phyloP scores from a whole-genome alignment of 2,888 invertebrate species.

The Caenorhabditis angaria region DNA sequence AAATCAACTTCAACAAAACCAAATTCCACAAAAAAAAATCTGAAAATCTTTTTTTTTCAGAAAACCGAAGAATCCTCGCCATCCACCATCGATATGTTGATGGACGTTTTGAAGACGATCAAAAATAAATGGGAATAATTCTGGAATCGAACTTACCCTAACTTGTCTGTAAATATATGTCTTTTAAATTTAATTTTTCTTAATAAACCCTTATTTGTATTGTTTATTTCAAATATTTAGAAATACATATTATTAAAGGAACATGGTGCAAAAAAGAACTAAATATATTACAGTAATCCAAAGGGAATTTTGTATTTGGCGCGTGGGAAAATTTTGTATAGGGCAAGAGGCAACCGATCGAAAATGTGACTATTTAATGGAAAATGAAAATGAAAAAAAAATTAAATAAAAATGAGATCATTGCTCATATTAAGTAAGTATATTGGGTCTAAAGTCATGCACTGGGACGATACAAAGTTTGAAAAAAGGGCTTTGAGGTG shows the following conservation, averaged over 20 bases:
- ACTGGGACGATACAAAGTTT: not conserved
- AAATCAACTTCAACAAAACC: too few species aligned
- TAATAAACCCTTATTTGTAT: too few species aligned
- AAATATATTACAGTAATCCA: too few species aligned
- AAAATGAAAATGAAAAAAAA: slow-evolving; percentile 19
- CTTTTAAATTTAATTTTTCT: too few species aligned
- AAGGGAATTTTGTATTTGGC: slow-evolving; percentile 22
- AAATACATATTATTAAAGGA: not conserved
- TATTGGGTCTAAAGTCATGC: not conserved
- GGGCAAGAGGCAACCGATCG: slow-evolving; percentile 11
- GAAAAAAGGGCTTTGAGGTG: slow-evolving; percentile 5
- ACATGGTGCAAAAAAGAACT: not conserved
- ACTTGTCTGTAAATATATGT: too few species aligned
- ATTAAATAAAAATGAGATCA: slow-evolving; percentile 1
- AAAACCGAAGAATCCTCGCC: slow-evolving; percentile 40
- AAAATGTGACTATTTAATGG: not conserved
- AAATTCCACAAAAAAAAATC: too few species aligned
- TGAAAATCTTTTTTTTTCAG: slow-evolving; percentile 17
- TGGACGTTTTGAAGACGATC: slow-evolving; percentile 60
- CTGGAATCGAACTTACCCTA: not conserved
- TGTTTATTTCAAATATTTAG: not conserved
- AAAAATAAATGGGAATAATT: slow-evolving; percentile 51
- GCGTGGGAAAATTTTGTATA: slow-evolving; percentile 8
- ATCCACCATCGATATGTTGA: slow-evolving; percentile 60
- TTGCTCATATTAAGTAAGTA: not conserved